A percentile compares a stretch with the other conserved stretches of the same genome.
Evolutionary conservation across 2,797 vertebrate species (phyloP).

Genomic region (Trachurus trachurus): DNA sequence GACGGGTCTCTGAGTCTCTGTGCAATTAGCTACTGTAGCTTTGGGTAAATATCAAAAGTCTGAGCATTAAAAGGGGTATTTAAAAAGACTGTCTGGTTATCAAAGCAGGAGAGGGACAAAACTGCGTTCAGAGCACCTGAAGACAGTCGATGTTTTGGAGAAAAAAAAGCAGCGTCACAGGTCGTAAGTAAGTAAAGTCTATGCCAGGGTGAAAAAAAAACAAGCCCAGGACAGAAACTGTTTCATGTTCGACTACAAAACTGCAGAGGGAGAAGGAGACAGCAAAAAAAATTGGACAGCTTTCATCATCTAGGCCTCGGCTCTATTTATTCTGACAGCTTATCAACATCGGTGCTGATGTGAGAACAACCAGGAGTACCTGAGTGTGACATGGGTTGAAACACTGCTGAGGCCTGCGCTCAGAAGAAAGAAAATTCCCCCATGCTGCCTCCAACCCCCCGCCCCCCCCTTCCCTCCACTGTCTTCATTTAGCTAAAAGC

Average conservation of each 20-base stretch:
- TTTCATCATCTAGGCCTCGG: slow-evolving; percentile 67
- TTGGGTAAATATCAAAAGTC: slow-evolving; percentile 61
- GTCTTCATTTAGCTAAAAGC: slow-evolving; percentile 69
- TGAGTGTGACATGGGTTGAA: slow-evolving; percentile 72
- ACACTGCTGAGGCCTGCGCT: slow-evolving; percentile 43
- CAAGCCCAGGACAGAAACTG: slow-evolving; percentile 54
- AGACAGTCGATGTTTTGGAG: slow-evolving; percentile 25
- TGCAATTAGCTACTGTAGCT: slow-evolving; percentile 70
- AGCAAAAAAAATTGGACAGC: slow-evolving; percentile 39
- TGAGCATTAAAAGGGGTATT: slow-evolving; percentile 38
- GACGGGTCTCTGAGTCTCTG: slow-evolving; percentile 41
- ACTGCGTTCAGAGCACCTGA: slow-evolving; percentile 22
- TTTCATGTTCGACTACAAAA: slow-evolving; percentile 66
- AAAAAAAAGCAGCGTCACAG: slow-evolving; percentile 18
- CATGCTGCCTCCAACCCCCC: slow-evolving; percentile 8
- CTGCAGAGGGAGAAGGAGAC: slow-evolving; percentile 41
- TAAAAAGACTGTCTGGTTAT: slow-evolving; percentile 44
- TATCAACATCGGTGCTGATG: slow-evolving; percentile 78
- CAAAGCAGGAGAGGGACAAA: slow-evolving; percentile 56
- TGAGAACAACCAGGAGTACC: slow-evolving; percentile 70
- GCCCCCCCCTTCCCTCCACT: slow-evolving; percentile 1
- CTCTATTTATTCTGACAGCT: slow-evolving; percentile 79
- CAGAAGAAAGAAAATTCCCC: slow-evolving; percentile 12
- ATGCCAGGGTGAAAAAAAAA: slow-evolving; percentile 32
- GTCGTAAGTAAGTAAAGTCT: slow-evolving; percentile 36